Conservation (phyloP, 2,113 vertebrate species). For the Misgurnus anguillicaudatus region DNA sequence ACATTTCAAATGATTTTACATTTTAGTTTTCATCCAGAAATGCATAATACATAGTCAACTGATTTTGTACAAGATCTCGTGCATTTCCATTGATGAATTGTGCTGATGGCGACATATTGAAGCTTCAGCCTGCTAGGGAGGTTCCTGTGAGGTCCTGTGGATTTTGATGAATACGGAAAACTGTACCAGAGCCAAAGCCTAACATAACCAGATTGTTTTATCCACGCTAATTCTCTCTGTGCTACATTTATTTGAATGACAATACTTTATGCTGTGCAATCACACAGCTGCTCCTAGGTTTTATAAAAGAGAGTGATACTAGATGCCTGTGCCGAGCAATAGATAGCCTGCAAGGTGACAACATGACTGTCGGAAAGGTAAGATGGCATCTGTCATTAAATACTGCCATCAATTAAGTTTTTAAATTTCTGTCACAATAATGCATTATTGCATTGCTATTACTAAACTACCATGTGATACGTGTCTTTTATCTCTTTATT, state of each 20-base stretch:
- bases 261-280: slow-evolving; percentile 73
- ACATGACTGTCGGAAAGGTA: slow-evolving; percentile 68
- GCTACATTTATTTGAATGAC: slow-evolving; percentile 66
- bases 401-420: neutral
- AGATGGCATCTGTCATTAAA: slow-evolving; percentile 8
- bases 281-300: slow-evolving; percentile 63
- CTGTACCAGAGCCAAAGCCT: slow-evolving; percentile 52
- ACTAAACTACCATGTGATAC: too few species aligned
- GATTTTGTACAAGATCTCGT: neutral
- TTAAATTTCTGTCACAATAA: neutral
- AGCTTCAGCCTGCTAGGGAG: neutral
- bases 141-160: slow-evolving; percentile 15
- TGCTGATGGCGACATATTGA: slow-evolving; percentile 54
- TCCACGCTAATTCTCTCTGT: slow-evolving; percentile 28
- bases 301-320: slow-evolving; percentile 66
- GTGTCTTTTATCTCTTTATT: slow-evolving; percentile 12
- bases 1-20: too few species aligned
- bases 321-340: slow-evolving; percentile 47
- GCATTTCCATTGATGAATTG: slow-evolving; percentile 1
- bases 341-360: slow-evolving; percentile 43
- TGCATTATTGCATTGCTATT: neutral
- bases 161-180: slow-evolving; percentile 64
- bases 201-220: slow-evolving; percentile 59
- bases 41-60: neutral
- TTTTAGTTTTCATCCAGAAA: neutral